Percentiles rank a stretch among this genome's conserved stretches.
Evolutionary conservation across 2,797 vertebrate genomes (phyloP).

Genomic region (Sebastes miniatus): DNA sequence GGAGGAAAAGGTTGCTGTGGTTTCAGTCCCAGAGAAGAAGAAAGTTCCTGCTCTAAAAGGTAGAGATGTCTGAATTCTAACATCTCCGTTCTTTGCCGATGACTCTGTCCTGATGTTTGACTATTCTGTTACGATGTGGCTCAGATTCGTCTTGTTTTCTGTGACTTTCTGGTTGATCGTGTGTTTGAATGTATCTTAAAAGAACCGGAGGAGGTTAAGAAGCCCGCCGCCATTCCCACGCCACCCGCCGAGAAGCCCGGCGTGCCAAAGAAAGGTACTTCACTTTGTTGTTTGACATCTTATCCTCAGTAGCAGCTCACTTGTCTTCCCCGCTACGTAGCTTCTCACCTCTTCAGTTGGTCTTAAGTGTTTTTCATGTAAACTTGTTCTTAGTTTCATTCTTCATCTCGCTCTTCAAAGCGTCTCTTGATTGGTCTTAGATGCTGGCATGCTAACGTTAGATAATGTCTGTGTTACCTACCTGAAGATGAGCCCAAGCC

Average conservation of each 20-base stretch:
- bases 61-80: slow-evolving; percentile 54
- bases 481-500: slow-evolving; percentile 77
- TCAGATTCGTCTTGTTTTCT: not conserved
- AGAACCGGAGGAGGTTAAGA: slow-evolving; percentile 65
- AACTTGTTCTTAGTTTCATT: not conserved
- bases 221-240: slow-evolving; percentile 16
- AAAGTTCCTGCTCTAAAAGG: slow-evolving; percentile 69
- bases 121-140: not conserved
- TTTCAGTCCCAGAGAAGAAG: slow-evolving; percentile 72
- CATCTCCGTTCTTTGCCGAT: not conserved
- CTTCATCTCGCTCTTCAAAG: slow-evolving; percentile 17
- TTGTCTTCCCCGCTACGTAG: not conserved
- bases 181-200: slow-evolving; percentile 60
- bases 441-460: slow-evolving; percentile 55
- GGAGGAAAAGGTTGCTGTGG: slow-evolving; percentile 73
- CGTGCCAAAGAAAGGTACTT: slow-evolving; percentile 72
- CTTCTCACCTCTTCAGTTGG: slow-evolving; percentile 17
- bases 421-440: slow-evolving; percentile 27
- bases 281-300: not conserved
- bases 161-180: slow-evolving; percentile 3
- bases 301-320: not conserved
- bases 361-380: not conserved
- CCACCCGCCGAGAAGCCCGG: slow-evolving; percentile 37
- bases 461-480: slow-evolving; percentile 77
- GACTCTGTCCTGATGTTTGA: not conserved